phyloP scores from a whole-genome alignment of 2,113 vertebrate species.

The Strix uralensis region DNA sequence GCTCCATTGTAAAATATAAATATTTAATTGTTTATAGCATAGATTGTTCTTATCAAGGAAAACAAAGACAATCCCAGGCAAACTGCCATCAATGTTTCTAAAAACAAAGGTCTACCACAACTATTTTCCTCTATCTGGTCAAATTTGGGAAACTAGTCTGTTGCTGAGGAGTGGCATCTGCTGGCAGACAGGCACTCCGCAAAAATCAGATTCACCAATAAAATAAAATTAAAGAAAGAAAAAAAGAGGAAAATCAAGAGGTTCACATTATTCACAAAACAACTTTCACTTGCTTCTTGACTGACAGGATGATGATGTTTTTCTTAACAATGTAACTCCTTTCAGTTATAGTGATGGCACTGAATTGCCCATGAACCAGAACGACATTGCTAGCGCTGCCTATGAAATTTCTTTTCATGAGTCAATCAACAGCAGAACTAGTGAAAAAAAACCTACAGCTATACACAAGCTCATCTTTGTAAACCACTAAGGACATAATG shows the following conservation, averaged over 20 bases:
- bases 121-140: neutral
- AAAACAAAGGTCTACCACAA: neutral
- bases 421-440: neutral
- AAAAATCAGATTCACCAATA: neutral
- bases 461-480: neutral
- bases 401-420: neutral
- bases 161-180: slow-evolving; percentile 14
- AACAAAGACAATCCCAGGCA: neutral
- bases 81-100: neutral
- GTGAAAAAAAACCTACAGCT: neutral
- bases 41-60: neutral
- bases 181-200: neutral
- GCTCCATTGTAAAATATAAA: neutral
- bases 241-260: neutral
- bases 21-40: slow-evolving; percentile 13
- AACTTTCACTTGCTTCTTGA: neutral
- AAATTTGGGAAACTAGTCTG: neutral
- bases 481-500: neutral
- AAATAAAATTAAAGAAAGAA: neutral
- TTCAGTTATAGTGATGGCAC: neutral
- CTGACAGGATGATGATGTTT: neutral
- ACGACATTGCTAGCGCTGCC: rapidly evolving
- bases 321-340: neutral
- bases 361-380: neutral
- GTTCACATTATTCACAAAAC: neutral